Evolutionary conservation across 2,113 vertebrate genomes (phyloP).

Genomic region (Nettapus auritus): DNA sequence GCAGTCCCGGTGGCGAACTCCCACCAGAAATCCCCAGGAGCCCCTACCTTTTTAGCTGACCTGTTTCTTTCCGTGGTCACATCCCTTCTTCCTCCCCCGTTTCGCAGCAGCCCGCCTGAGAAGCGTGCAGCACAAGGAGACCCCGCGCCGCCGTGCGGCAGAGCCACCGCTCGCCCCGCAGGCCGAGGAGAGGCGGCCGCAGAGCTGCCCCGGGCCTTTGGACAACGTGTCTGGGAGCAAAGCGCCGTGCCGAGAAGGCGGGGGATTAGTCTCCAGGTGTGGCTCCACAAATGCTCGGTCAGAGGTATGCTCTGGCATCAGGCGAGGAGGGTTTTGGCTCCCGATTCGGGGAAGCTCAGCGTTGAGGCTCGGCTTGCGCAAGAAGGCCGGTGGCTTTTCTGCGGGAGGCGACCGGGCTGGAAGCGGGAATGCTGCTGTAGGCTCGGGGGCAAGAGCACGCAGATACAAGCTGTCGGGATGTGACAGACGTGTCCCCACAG

Average conservation of each 20-base stretch:
- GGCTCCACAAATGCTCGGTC: not conserved
- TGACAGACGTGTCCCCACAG: not conserved
- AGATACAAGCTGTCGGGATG: not conserved
- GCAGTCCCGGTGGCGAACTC: not conserved
- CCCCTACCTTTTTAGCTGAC: not conserved
- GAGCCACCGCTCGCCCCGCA: not conserved
- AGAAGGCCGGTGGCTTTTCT: not conserved
- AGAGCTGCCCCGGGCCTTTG: not conserved
- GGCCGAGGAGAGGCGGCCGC: not conserved
- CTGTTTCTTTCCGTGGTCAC: not conserved
- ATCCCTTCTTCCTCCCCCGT: not conserved
- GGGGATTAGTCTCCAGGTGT: fast-evolving
- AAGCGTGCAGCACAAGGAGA: not conserved
- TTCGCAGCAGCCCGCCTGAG: not conserved
- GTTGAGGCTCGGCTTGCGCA: fast-evolving
- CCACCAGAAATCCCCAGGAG: not conserved
- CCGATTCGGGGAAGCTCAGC: not conserved
- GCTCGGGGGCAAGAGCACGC: not conserved
- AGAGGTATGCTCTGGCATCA: not conserved
- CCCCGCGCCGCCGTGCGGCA: not conserved
- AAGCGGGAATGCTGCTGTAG: not conserved
- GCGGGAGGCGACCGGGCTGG: not conserved
- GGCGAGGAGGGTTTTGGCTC: not conserved
- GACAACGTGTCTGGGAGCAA: not conserved
- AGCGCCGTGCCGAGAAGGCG: not conserved